Conservation (phyloP, 2,888 invertebrate genomes). For the Xestoiulus laeticollis region DNA sequence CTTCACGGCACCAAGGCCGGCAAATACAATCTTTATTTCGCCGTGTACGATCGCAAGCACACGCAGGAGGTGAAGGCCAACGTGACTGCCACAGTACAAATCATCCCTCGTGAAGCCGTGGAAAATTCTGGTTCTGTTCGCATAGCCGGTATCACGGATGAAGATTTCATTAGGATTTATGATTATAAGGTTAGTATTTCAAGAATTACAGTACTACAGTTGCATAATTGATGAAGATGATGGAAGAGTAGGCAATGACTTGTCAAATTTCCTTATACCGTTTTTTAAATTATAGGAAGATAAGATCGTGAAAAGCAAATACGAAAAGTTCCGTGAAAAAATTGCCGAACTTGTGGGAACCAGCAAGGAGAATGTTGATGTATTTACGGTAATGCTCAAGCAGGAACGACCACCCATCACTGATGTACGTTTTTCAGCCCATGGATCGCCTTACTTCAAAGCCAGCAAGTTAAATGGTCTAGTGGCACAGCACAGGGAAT, state of each 20-base stretch:
- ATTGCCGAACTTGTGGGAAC: conserved; percentile 84
- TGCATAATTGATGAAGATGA: background rate
- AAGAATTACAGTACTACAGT: background rate
- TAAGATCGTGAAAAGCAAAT: conserved; percentile 83
- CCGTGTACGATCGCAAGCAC: conserved; percentile 92
- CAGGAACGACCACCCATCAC: conserved; percentile 83
- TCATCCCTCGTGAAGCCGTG: conserved; percentile 95
- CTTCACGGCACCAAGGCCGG: conserved; percentile 90
- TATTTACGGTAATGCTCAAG: conserved; percentile 93
- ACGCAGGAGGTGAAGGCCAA: conserved; percentile 97
- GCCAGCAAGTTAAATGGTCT: conserved; percentile 94
- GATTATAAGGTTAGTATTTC: conserved; percentile 74
- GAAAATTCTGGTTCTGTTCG: conserved; percentile 94
- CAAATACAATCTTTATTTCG: conserved; percentile 68
- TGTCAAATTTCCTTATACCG: background rate
- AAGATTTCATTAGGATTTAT: conserved; percentile 95
- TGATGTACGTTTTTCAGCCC: conserved; percentile 92
- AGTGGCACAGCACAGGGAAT: conserved; percentile 89
- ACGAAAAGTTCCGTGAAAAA: conserved; percentile 88
- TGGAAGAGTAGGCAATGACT: no score
- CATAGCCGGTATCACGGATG: conserved; percentile 92
- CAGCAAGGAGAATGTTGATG: conserved; percentile 88
- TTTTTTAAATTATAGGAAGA: conserved; percentile 70
- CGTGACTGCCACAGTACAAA: conserved; percentile 92
- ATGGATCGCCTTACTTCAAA: conserved; percentile 95